Evolutionary conservation across 2,797 vertebrate genomes (phyloP).

Genomic region (Leptodactylus fallax): DNA sequence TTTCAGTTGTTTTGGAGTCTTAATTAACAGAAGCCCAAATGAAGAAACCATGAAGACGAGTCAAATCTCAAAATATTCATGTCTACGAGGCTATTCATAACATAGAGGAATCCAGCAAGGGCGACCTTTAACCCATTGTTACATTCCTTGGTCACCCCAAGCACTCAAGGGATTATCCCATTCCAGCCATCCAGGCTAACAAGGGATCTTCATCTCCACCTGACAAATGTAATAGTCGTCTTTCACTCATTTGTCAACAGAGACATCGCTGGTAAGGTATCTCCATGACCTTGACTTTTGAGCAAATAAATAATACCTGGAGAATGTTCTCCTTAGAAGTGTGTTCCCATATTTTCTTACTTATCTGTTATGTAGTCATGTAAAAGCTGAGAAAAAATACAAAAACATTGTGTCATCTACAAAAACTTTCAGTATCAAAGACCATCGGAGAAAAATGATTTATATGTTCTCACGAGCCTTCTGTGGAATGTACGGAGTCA

Average conservation of each 20-base stretch:
- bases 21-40: not conserved
- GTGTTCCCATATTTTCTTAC: not conserved
- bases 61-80: conserved; percentile 18
- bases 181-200: not conserved
- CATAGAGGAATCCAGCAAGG: not conserved
- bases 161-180: conserved; percentile 33
- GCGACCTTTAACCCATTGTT: conserved; percentile 21
- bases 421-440: not conserved
- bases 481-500: no score
- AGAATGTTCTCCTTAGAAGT: not conserved
- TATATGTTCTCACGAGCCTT: no score
- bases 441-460: no score
- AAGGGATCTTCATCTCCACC: conserved; percentile 9
- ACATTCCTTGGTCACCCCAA: conserved; percentile 19
- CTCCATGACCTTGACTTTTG: conserved; percentile 22
- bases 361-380: conserved; percentile 4
- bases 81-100: not conserved
- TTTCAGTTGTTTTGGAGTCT: conserved; percentile 18
- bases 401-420: not conserved
- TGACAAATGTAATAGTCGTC: conserved; percentile 16
- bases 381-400: not conserved
- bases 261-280: not conserved
- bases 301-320: conserved; percentile 25
- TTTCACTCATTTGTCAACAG: not conserved
- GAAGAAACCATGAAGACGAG: not conserved